phyloP scores from a whole-genome alignment of 2,888 invertebrate genomes.

The Trichogramma evanescens region DNA sequence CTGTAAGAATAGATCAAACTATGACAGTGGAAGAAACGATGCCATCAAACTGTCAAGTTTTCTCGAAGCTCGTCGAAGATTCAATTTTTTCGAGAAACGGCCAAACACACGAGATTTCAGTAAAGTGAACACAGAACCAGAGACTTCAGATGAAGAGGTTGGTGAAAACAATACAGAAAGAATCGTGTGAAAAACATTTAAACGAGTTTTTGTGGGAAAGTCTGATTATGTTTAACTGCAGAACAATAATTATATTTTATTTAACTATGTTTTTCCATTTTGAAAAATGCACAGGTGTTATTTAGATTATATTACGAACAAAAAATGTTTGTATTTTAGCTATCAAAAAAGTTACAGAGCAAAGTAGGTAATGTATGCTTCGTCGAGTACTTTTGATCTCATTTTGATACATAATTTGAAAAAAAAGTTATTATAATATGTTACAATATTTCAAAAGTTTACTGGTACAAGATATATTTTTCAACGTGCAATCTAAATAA shows the following conservation, averaged over 20 bases:
- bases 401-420: too few species aligned
- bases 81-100: constrained; percentile 45
- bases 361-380: not conserved
- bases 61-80: constrained; percentile 54
- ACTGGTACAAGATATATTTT: too few species aligned
- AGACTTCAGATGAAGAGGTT: constrained; percentile 44
- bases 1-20: constrained; percentile 36
- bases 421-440: too few species aligned
- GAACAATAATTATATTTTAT: not conserved
- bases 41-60: constrained; percentile 60
- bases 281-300: not conserved
- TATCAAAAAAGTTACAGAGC: not conserved
- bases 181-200: constrained; percentile 27
- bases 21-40: constrained; percentile 38
- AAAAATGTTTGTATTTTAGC: not conserved
- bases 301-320: not conserved
- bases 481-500: too few species aligned
- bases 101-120: constrained; percentile 44
- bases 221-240: not conserved
- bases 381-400: too few species aligned
- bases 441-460: too few species aligned
- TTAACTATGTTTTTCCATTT: not conserved
- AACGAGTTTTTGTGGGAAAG: not conserved
- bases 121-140: constrained; percentile 43
- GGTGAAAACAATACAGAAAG: constrained; percentile 35